Conservation (phyloP, 2,797 vertebrate species). For the Lacerta bilineata region DNA sequence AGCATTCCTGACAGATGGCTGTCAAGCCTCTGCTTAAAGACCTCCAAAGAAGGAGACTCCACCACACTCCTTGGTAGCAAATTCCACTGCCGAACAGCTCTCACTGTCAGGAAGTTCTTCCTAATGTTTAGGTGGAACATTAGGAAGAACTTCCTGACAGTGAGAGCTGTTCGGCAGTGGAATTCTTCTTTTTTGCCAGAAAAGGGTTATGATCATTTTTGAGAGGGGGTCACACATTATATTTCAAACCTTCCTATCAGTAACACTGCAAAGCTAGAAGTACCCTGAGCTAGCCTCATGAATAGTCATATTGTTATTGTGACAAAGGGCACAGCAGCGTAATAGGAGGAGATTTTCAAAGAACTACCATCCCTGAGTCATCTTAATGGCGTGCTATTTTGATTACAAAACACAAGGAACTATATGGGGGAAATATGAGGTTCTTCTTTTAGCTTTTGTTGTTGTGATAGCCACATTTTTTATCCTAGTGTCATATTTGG, state of each 20-base stretch:
- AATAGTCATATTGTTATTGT: constrained; percentile 5
- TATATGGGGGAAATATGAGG: neutral
- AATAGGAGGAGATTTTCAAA: neutral
- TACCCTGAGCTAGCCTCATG: neutral
- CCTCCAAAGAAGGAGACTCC: no score
- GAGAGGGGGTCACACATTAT: no score
- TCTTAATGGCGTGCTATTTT: neutral
- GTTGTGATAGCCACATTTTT: no score
- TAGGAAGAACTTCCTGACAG: no score
- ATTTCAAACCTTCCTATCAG: neutral
- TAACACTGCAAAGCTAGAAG: neutral
- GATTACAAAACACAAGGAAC: neutral
- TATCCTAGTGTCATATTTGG: neutral
- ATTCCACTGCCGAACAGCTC: no score
- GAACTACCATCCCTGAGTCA: neutral
- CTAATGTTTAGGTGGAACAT: no score
- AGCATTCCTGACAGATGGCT: no score
- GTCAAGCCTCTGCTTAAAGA: no score
- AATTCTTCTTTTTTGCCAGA: neutral
- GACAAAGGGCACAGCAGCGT: neutral
- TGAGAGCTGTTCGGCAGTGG: no score
- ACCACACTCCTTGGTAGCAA: no score
- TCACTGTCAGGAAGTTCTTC: no score
- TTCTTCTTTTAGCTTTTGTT: neutral
- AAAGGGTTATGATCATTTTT: neutral